Percentiles rank a stretch among this genome's conserved stretches.
These are phyloP conservation scores for Blomia tropicalis DNA, from an alignment of 2,888 invertebrate genomes.

Conservation along the genomic window DNA sequence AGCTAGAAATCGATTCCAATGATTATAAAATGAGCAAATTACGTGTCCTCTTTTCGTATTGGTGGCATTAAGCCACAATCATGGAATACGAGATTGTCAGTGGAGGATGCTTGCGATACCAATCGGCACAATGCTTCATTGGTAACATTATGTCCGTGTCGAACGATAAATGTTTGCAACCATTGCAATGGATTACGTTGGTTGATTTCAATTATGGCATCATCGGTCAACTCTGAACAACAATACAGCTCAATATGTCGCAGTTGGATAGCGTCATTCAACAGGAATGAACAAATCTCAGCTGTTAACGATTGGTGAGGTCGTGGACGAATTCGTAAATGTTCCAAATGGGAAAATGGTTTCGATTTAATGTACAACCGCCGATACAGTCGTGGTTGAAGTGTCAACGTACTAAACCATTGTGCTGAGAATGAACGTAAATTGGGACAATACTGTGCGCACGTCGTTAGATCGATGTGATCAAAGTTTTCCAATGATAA, in stretches of 20 bases:
- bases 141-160: slow-evolving; percentile 29
- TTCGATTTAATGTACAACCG: slow-evolving; percentile 22
- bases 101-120: slow-evolving; percentile 7
- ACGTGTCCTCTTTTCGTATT: slow-evolving; percentile 13
- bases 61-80: slow-evolving; percentile 21
- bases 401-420: slow-evolving; percentile 30
- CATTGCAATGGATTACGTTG: slow-evolving; percentile 26
- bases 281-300: slow-evolving; percentile 27
- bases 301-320: slow-evolving; percentile 27
- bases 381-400: neutral
- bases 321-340: slow-evolving; percentile 29
- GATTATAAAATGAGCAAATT: neutral
- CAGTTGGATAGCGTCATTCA: slow-evolving; percentile 27
- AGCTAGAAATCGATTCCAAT: no score
- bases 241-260: slow-evolving; percentile 30
- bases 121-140: slow-evolving; percentile 17
- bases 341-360: slow-evolving; percentile 28
- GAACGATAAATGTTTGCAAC: slow-evolving; percentile 27
- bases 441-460: slow-evolving; percentile 29
- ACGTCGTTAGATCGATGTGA: slow-evolving; percentile 29
- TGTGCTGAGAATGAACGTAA: slow-evolving; percentile 29
- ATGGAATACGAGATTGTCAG: slow-evolving; percentile 5
- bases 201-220: slow-evolving; percentile 24
- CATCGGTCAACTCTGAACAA: slow-evolving; percentile 29
- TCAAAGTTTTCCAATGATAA: slow-evolving; percentile 30